Conservation (phyloP, 1,140 invertebrate genomes). For the Kradibia gibbosae region DNA sequence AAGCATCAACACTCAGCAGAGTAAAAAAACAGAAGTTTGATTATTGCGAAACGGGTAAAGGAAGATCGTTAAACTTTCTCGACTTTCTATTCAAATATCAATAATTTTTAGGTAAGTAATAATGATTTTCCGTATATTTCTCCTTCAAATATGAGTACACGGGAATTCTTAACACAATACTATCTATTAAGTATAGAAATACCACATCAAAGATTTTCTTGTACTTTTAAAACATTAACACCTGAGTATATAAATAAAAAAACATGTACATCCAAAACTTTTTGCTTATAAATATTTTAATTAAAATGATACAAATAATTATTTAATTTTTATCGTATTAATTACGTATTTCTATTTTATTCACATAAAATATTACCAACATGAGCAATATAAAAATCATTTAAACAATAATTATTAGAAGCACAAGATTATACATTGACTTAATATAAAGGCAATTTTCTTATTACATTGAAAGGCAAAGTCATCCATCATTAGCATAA, state of each 20-base stretch:
- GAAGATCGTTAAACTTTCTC: constrained; percentile 24
- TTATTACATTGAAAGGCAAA: too few relatives aligned
- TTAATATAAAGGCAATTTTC: background rate
- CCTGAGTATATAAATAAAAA: too few relatives aligned
- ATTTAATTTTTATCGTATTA: background rate
- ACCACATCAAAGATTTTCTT: too few relatives aligned
- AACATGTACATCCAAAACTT: background rate
- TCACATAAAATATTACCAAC: background rate
- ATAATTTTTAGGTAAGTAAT: background rate
- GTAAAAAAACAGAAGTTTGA: background rate
- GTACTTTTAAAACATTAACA: too few relatives aligned
- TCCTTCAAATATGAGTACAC: too few relatives aligned
- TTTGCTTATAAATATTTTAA: background rate
- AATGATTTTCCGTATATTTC: background rate
- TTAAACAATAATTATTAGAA: background rate
- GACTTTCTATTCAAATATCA: constrained; percentile 24
- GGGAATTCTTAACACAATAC: too few relatives aligned
- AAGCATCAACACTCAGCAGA: too few relatives aligned
- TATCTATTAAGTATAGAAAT: too few relatives aligned
- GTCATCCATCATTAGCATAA: background rate
- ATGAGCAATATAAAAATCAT: background rate
- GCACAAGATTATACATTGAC: background rate
- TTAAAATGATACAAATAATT: background rate
- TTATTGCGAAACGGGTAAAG: background rate
- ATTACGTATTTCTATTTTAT: background rate